Conservation (phyloP, 2,888 invertebrate species). For the Patella depressa region DNA sequence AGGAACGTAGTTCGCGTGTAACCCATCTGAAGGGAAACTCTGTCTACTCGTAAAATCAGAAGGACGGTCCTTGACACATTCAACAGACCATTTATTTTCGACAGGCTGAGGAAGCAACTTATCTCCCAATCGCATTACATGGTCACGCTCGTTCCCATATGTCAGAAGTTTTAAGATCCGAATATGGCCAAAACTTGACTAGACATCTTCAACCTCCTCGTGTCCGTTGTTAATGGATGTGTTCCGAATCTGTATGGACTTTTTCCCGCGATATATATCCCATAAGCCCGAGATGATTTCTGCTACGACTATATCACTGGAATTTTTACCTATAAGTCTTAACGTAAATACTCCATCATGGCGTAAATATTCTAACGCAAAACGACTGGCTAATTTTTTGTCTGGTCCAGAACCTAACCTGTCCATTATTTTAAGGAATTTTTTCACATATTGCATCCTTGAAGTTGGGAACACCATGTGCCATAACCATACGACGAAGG, state of each 20-base stretch:
- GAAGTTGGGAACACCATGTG: slow-evolving; percentile 69
- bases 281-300: slow-evolving; percentile 68
- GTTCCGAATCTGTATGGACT: slow-evolving; percentile 61
- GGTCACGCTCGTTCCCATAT: no score
- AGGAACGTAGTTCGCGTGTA: no score
- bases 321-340: slow-evolving; percentile 67
- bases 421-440: slow-evolving; percentile 72
- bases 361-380: slow-evolving; percentile 67
- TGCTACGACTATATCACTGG: slow-evolving; percentile 68
- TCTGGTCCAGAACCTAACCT: slow-evolving; percentile 66
- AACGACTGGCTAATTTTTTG: slow-evolving; percentile 67
- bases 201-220: slow-evolving; percentile 65
- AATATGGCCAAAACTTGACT: slow-evolving; percentile 19
- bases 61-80: no score
- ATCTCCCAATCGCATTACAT: no score
- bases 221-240: slow-evolving; percentile 48
- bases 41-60: no score
- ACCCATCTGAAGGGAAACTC: no score
- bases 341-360: slow-evolving; percentile 70
- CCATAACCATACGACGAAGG: slow-evolving; percentile 67
- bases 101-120: no score
- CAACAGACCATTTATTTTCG: no score
- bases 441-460: slow-evolving; percentile 71
- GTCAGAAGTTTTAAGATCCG: no score
- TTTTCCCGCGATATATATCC: slow-evolving; percentile 66